Evolutionary conservation across 2,113 vertebrate species (phyloP).

Genomic region (Takifugu bimaculatus): DNA sequence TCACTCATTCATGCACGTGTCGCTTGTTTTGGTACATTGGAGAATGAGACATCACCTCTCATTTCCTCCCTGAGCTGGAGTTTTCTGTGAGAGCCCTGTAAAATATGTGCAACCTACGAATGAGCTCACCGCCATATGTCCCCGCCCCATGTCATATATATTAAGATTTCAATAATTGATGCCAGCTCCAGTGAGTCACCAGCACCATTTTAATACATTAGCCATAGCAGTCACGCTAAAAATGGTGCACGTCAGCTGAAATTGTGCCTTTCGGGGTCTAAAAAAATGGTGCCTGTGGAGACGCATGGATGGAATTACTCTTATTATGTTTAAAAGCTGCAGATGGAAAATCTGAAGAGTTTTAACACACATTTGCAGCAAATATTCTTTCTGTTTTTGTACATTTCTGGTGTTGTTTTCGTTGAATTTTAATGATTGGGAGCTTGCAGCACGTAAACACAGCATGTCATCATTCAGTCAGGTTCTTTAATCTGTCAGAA

Average conservation of each 20-base stretch:
- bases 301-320: constrained; percentile 18
- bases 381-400: constrained; percentile 35
- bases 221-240: constrained; percentile 34
- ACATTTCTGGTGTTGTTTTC: neutral
- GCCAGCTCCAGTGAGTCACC: constrained; percentile 15
- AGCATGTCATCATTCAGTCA: constrained; percentile 13
- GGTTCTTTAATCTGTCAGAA: constrained; percentile 19
- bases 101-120: constrained; percentile 27
- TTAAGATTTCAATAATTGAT: constrained; percentile 52
- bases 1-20: constrained; percentile 51
- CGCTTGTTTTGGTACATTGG: constrained; percentile 41
- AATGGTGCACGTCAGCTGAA: constrained; percentile 30
- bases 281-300: constrained; percentile 11
- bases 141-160: constrained; percentile 14
- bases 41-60: constrained; percentile 23
- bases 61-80: constrained; percentile 16
- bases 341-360: neutral
- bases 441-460: constrained; percentile 23
- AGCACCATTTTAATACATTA: constrained; percentile 36
- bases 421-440: too few relatives aligned
- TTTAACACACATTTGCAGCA: constrained; percentile 1
- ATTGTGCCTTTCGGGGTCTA: constrained; percentile 24
- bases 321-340: constrained; percentile 21
- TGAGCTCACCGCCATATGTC: constrained; percentile 38
- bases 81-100: neutral